Conservation (phyloP, 2,888 invertebrate species). For the Congeria kusceri region DNA sequence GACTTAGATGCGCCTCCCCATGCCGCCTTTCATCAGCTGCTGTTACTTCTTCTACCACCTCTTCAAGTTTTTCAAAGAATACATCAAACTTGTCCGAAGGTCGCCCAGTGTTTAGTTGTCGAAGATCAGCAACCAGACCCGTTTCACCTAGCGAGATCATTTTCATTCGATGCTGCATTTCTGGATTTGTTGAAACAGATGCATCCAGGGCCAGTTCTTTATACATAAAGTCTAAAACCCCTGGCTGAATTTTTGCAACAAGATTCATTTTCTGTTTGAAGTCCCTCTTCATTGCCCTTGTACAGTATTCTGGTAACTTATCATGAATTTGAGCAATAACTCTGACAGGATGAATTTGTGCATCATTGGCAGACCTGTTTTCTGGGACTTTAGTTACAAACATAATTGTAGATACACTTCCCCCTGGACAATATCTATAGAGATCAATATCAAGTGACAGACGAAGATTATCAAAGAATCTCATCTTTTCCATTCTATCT, state of each 20-base stretch:
- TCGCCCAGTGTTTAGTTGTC: constrained; percentile 41
- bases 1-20: constrained; percentile 38
- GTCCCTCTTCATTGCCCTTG: constrained; percentile 26
- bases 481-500: not conserved
- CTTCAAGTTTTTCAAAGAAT: constrained; percentile 43
- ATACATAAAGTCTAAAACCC: constrained; percentile 35
- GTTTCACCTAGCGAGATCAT: constrained; percentile 37
- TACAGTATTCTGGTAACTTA: constrained; percentile 46
- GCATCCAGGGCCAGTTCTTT: constrained; percentile 49
- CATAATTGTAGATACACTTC: constrained; percentile 3
- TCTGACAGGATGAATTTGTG: not conserved
- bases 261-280: constrained; percentile 32
- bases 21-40: constrained; percentile 60
- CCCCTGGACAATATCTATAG: constrained; percentile 35
- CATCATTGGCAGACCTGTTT: constrained; percentile 6
- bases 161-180: constrained; percentile 18
- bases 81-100: constrained; percentile 25
- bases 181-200: constrained; percentile 35
- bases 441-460: constrained; percentile 10
- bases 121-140: constrained; percentile 36
- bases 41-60: constrained; percentile 27
- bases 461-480: constrained; percentile 17
- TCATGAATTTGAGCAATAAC: constrained; percentile 6
- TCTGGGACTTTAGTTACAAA: constrained; percentile 19
- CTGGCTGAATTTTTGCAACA: constrained; percentile 28